Evolutionary conservation across 2,113 vertebrate species (phyloP), one percentile per base, ranked within the genome.

Genomic region (Malurus elegans): DNA sequence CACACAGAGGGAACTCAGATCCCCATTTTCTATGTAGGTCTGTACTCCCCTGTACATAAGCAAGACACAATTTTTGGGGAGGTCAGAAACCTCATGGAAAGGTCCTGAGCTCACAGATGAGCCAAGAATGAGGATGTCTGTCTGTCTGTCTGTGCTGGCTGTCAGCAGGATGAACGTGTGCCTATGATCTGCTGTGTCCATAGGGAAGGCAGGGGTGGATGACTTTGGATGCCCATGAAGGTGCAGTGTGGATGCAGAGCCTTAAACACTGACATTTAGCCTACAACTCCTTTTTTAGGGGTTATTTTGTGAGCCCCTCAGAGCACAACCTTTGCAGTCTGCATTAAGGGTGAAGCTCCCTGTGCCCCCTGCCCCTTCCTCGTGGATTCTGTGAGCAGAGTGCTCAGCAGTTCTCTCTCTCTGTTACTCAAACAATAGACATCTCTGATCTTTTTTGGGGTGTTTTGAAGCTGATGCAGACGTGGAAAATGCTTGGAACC

Each of bases 181-280:
- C 10, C 50, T 28, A 5, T 5, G 19, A 58, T 2, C 14, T 50
- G 14, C 44, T 1, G 0, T 32, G 40, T 12, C 73, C 31, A 6
- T 1, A 21, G 53, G 32, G 53, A 57, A 61, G 47, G 28, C 16
- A 73, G 60, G 53, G n/a, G 45, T 18, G 34, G 40, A 8, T 74
- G 54, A 21, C 9, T 32, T 3, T 15, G 36, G 60, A 23, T 38
- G 12, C 13, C 18, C 32, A 8, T 28, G 38, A 58, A 62, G 2
- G 5, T 40, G 66, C 18, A 58, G 51, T 19, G 28, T 23, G 38
- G 36, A 8, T 51, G 40, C 36, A 81, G 40, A 34, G 36, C 60
- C 6, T 16, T 25, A 31, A 90, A 51, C n/a, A n/a, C 25, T 42
- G 40, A 7, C 6, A 23, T 73, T 72, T 60, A 76, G 19, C 50